Evolutionary conservation across 2,113 vertebrate species (phyloP), one percentile per base, ranked within the genome.

Genomic region (Trachemys scripta): DNA sequence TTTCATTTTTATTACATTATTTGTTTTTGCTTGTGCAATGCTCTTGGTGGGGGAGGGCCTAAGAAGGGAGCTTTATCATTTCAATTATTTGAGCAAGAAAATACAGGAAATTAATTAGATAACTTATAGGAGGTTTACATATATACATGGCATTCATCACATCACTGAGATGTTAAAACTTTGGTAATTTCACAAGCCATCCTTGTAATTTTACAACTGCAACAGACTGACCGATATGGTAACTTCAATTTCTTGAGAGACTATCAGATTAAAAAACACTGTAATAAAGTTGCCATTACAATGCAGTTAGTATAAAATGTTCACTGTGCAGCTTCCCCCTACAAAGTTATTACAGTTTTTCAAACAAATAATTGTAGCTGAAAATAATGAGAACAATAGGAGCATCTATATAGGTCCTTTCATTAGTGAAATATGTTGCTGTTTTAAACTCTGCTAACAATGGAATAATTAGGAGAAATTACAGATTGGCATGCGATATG

Each of bases 351-450:
- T 78, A 62, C 31, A 24, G 84, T 93, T 93, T 96, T 81, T 87
- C 54, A 87, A 75, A 86, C 82, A 1, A 62, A 35, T 79, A 86
- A 54, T 51, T 86, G 31, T 38, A 88, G 25, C 27, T 88, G 38
- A 85, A 94, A 95, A 87, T 91, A 88, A 85, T 31, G 31, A 82
- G 76, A 95, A 57, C 16, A 51, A 27, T 42, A 93, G 80, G 49
- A 82, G 5, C 13, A 24, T 91, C 94, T 88, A 19, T 89, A 3
- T 92, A 57, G 5, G 72, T 72, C 50, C 29, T 47, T 62, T 93
- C n/a, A 62, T 89, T 92, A 87, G 22, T 56, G 20, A 91, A 93
- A 82, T 95, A 31, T 16, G 31, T 82, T 82, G 17, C 51, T 85
- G 22, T 3, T 95, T 91, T 84, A 13, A 51, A 49, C 84, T 93